A percentile compares a stretch with the other conserved stretches of the same genome.
Conservation (phyloP, 2,113 vertebrate species). For the Tylochromis polylepis region DNA sequence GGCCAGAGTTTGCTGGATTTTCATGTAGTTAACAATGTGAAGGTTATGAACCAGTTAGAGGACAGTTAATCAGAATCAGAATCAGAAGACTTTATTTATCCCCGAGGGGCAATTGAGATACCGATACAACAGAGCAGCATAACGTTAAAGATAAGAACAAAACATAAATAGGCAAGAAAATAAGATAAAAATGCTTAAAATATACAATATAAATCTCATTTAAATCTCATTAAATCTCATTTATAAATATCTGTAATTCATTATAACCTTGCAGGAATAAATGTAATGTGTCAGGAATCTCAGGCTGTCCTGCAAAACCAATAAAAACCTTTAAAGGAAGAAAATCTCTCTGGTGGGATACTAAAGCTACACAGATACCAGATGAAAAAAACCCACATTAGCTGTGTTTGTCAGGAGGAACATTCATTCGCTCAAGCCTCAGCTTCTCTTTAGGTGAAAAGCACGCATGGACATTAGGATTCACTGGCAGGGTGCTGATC, state of each 20-base stretch:
- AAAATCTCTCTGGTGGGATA: neutral
- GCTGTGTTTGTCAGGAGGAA: neutral
- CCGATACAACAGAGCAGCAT: too few relatives aligned
- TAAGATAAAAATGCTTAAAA: too few relatives aligned
- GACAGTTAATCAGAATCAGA: too few relatives aligned
- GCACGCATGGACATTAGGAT: neutral
- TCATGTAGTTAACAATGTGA: neutral
- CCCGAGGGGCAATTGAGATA: too few relatives aligned
- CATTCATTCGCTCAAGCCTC: constrained; percentile 6
- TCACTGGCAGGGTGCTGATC: neutral
- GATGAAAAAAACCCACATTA: neutral
- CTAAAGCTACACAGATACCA: neutral
- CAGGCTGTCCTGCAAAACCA: neutral
- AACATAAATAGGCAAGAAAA: too few relatives aligned
- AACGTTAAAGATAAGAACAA: too few relatives aligned
- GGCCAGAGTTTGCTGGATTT: neutral
- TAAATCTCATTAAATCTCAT: too few relatives aligned
- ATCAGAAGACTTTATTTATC: too few relatives aligned
- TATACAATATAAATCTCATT: too few relatives aligned
- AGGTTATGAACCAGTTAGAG: neutral
- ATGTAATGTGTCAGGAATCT: neutral
- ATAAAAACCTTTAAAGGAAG: neutral
- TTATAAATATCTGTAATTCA: neutral
- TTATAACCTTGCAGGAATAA: neutral
- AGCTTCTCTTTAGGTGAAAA: neutral